phyloP scores from a whole-genome alignment of 2,113 vertebrate species.

The Heptranchias perlo region DNA sequence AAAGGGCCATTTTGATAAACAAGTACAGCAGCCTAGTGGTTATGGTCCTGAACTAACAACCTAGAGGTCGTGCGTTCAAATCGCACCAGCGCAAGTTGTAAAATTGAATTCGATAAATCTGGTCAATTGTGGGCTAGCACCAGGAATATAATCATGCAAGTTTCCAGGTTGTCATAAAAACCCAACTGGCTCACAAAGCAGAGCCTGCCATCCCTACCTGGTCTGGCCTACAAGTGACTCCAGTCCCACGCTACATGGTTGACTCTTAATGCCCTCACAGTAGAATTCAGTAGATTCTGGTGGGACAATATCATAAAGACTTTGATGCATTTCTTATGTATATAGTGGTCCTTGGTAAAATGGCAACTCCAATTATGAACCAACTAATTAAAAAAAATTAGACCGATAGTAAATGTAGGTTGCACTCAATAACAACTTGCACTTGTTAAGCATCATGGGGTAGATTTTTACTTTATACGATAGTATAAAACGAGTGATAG shows the following conservation, averaged over 20 bases:
- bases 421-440: neutral
- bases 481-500: neutral
- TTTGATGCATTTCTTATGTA: neutral
- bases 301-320: constrained; percentile 24
- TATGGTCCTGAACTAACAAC: neutral
- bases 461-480: neutral
- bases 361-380: neutral
- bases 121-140: neutral
- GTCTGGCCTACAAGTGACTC: constrained; percentile 21
- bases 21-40: neutral
- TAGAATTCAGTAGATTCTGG: constrained; percentile 29
- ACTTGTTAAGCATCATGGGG: neutral
- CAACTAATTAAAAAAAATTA: neutral
- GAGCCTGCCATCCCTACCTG: constrained; percentile 8
- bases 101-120: neutral
- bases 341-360: neutral
- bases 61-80: neutral
- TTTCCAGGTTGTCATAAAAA: neutral
- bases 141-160: neutral
- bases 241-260: constrained; percentile 19
- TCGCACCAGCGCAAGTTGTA: neutral
- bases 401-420: neutral
- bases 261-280: constrained; percentile 22
- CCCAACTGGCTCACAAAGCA: neutral
- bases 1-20: neutral